Base-by-base conservation (phyloP, 2,797 vertebrate genomes). In the Chelmon rostratus region DNA sequence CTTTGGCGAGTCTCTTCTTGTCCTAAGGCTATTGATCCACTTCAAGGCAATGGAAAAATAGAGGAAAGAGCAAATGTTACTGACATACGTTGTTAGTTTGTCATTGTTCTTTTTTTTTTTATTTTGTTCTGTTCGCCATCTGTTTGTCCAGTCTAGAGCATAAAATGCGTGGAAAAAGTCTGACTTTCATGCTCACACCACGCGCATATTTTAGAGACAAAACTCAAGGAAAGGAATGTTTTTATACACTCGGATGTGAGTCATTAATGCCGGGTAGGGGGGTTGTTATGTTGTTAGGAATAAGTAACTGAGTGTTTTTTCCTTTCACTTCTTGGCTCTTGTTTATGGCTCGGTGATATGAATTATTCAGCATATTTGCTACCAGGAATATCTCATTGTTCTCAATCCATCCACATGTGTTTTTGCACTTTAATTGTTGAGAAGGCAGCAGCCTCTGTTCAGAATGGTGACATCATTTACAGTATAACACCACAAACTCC, bases 271-370 rank as follows among this genome's bases (percentile, higher is more conserved):
- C 6, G 3, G 18, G 8, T 28, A 25, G 69, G 6, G 23, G 18
- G 66, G 1, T 3, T 4, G 18, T 46, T 63, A 25, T 13, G 58
- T 28, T 47, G 68, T 57, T 44, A 75, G 83, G 67, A 80, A 85
- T 90, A 85, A 82, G 68, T 83, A 80, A 81, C 21, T 18, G 35
- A 57, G 42, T 80, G 73, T 86, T 79, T 58, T 49, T 77, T 44
- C 25, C 40, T 56, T 71, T 66, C 42, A 74, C 50, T 63, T 69
- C 75, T 57, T 21, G 67, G 31, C 68, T 57, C 49, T 65, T 84
- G 33, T 81, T 71, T 61, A 28, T 33, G 66, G 72, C 78, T 25
- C n/a, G n/a, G 9, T 12, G 47, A 16, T 44, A 47, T 86, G 80
- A 42, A 81, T 86, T 78, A 78, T 88, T 88, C 58, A 80, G 16